Percentiles rank a stretch among this genome's conserved stretches.
These are phyloP conservation scores for Siniperca undulata DNA, from an alignment of 2,797 vertebrate genomes.

Conservation along the genomic window DNA sequence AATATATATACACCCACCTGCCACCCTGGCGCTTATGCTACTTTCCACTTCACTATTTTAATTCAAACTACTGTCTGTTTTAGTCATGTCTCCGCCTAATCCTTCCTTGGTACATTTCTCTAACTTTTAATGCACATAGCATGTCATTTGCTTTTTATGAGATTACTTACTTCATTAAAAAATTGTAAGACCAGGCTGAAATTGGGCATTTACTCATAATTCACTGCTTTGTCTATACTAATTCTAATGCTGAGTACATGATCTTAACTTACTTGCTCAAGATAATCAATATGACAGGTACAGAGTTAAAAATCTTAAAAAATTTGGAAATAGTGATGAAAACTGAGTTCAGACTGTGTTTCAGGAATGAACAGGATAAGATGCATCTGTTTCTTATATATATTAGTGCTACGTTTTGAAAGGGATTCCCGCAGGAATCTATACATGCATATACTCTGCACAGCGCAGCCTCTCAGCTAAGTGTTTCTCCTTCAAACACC, in stretches of 20 bases:
- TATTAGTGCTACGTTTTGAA: constrained; percentile 53
- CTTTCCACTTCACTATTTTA: constrained; percentile 31
- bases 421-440: constrained; percentile 66
- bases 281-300: constrained; percentile 74
- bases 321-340: constrained; percentile 36
- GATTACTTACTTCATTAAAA: constrained; percentile 56
- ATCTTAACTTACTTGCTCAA: constrained; percentile 51
- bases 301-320: constrained; percentile 51
- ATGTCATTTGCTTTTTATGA: constrained; percentile 59
- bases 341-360: constrained; percentile 30
- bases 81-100: constrained; percentile 41
- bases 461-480: constrained; percentile 41
- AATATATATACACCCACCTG: constrained; percentile 29
- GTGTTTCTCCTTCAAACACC: constrained; percentile 77
- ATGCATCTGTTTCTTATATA: constrained; percentile 53
- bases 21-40: constrained; percentile 6
- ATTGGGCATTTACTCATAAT: constrained; percentile 62
- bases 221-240: constrained; percentile 57
- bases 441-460: constrained; percentile 59
- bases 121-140: constrained; percentile 43
- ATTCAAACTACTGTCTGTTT: constrained; percentile 47
- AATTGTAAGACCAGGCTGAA: constrained; percentile 49
- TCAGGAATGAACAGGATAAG: constrained; percentile 29
- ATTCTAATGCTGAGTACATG: constrained; percentile 52
- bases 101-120: constrained; percentile 16